Conservation (phyloP, 2,797 vertebrate genomes). For the Channa striata region DNA sequence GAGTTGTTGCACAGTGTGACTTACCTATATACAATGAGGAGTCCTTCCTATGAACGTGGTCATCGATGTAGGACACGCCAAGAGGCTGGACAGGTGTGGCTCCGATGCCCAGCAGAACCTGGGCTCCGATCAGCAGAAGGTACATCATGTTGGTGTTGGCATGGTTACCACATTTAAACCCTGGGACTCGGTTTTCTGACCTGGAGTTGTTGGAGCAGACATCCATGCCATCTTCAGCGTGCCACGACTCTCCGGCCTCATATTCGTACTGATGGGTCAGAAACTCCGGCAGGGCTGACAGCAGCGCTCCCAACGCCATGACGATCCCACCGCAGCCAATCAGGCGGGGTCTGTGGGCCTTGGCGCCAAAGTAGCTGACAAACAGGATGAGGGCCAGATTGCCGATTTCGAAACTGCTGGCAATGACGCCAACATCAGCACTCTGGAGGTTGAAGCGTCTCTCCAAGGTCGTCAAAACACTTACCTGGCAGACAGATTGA, state of each 20-base stretch:
- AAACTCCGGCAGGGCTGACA: slow-evolving; percentile 95
- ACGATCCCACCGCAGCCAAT: slow-evolving; percentile 98
- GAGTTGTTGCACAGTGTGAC: slow-evolving; percentile 32
- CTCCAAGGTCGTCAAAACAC: slow-evolving; percentile 93
- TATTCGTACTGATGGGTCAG: slow-evolving; percentile 97
- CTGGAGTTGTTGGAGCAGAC: slow-evolving; percentile 88
- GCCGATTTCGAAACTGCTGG: slow-evolving; percentile 98
- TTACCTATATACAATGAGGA: slow-evolving; percentile 98
- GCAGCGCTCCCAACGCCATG: slow-evolving; percentile 95
- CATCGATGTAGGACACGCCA: slow-evolving; percentile 98
- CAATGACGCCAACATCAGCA: slow-evolving; percentile 96
- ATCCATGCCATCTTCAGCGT: slow-evolving; percentile 91
- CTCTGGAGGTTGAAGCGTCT: slow-evolving; percentile 98
- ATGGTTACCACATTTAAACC: slow-evolving; percentile 88
- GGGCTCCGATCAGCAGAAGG: slow-evolving; percentile 96
- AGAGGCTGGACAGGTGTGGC: slow-evolving; percentile 98
- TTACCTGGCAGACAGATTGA: slow-evolving; percentile 76
- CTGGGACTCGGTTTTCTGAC: slow-evolving; percentile 85
- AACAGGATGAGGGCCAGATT: slow-evolving; percentile 98
- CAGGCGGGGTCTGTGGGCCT: slow-evolving; percentile 94
- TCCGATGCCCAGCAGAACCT: slow-evolving; percentile 96
- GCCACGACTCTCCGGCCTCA: slow-evolving; percentile 90
- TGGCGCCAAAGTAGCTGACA: slow-evolving; percentile 97
- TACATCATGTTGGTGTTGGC: slow-evolving; percentile 99
- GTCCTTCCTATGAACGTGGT: slow-evolving; percentile 96